phyloP scores from a whole-genome alignment of 2,888 invertebrate genomes.

The Oscheius sp. region DNA sequence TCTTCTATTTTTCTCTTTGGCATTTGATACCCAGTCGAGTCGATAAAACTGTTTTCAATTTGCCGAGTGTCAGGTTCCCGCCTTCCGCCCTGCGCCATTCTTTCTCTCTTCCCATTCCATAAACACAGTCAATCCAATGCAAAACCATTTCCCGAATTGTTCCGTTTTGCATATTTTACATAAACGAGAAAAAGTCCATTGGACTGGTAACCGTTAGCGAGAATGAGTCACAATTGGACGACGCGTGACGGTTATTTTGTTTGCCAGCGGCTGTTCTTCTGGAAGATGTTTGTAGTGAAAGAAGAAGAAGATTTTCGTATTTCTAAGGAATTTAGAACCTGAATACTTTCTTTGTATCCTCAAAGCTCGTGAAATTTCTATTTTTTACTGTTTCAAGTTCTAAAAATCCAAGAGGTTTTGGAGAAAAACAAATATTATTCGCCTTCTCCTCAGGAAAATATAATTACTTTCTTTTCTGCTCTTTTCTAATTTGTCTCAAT shows the following conservation, averaged over 20 bases:
- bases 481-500: too few relatives aligned
- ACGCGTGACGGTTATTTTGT: slow-evolving; percentile 8
- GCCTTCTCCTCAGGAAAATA: too few relatives aligned
- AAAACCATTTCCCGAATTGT: too few relatives aligned
- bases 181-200: background rate
- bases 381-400: too few relatives aligned
- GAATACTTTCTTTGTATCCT: background rate
- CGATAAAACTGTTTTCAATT: too few relatives aligned
- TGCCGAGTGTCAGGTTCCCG: background rate
- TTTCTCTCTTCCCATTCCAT: background rate
- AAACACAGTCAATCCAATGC: too few relatives aligned
- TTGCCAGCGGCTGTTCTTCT: background rate
- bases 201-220: background rate
- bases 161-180: background rate
- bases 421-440: too few relatives aligned
- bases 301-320: too few relatives aligned
- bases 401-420: too few relatives aligned
- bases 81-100: background rate
- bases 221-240: background rate
- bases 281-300: too few relatives aligned
- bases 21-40: too few relatives aligned
- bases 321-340: background rate
- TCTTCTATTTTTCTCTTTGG: background rate
- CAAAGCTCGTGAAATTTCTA: background rate
- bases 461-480: too few relatives aligned